A percentile compares a stretch with the other conserved stretches of the same genome.
Evolutionary conservation across 2,113 vertebrate genomes (phyloP).

Genomic region (Donacobius atricapilla): DNA sequence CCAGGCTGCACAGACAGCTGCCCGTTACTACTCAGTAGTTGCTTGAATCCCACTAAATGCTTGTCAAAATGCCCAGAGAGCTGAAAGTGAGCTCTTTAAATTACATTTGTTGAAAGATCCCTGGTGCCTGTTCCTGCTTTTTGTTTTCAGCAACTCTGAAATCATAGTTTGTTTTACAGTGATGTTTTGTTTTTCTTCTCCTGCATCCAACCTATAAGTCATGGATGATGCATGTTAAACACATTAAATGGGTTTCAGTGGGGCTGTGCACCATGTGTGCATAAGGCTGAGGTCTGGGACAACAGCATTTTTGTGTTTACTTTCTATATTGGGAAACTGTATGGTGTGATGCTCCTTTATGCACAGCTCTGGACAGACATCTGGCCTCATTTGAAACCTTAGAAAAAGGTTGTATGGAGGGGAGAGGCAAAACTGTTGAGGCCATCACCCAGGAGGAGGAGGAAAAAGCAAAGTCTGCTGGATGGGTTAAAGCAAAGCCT

Average conservation of each 20-base stretch:
- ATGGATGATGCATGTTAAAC: conserved; percentile 37
- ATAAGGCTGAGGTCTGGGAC: conserved; percentile 6
- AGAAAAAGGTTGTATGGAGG: not conserved
- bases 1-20: conserved; percentile 19
- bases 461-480: not conserved
- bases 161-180: conserved; percentile 62
- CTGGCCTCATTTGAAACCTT: not conserved
- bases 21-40: conserved; percentile 50
- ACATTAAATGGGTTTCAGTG: conserved; percentile 36
- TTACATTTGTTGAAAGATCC: conserved; percentile 70
- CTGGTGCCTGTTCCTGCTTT: conserved; percentile 62
- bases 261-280: conserved; percentile 29
- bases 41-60: conserved; percentile 56
- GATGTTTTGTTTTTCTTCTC: conserved; percentile 56
- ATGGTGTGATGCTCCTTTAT: not conserved
- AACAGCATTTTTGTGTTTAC: not conserved
- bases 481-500: not conserved
- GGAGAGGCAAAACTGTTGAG: not conserved
- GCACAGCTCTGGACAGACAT: not conserved
- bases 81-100: conserved; percentile 68
- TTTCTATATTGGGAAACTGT: not conserved
- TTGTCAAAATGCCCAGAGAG: conserved; percentile 61
- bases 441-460: not conserved
- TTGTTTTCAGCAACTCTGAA: conserved; percentile 62
- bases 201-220: conserved; percentile 60